phyloP scores from a whole-genome alignment of 1,140 invertebrate species.

The Zaprionus gabonicus region DNA sequence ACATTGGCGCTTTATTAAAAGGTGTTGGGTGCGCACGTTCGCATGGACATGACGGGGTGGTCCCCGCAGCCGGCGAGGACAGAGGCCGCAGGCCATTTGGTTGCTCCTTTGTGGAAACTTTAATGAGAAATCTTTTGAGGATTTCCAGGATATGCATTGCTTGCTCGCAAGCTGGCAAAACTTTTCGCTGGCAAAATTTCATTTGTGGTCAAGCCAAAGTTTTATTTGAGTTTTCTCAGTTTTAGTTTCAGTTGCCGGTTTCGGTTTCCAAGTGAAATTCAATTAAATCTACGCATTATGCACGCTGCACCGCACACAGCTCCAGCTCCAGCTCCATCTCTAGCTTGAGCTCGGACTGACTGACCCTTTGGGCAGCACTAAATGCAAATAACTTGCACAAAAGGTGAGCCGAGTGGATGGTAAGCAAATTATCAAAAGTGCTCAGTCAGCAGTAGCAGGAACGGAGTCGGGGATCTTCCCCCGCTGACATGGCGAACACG shows the following conservation, averaged over 20 bases:
- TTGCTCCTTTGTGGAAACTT: slow-evolving; percentile 40
- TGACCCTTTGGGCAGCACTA: neutral
- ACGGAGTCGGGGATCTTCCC: slow-evolving; percentile 10
- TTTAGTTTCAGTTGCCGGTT: slow-evolving; percentile 25
- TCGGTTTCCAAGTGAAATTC: slow-evolving; percentile 48
- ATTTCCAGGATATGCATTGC: slow-evolving; percentile 41
- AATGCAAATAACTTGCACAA: slow-evolving; percentile 39
- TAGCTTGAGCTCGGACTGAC: neutral
- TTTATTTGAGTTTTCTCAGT: slow-evolving; percentile 51
- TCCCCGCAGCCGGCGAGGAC: neutral
- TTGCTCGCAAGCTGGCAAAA: slow-evolving; percentile 16
- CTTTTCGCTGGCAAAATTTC: slow-evolving; percentile 39
- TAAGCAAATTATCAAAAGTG: slow-evolving; percentile 73
- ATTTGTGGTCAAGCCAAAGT: slow-evolving; percentile 58
- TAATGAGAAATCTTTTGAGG: slow-evolving; percentile 49
- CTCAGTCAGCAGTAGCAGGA: slow-evolving; percentile 52
- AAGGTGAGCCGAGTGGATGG: slow-evolving; percentile 50
- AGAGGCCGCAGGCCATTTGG: slow-evolving; percentile 32
- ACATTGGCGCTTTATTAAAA: slow-evolving; percentile 62
- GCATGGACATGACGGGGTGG: neutral
- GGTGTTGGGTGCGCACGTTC: slow-evolving; percentile 58
- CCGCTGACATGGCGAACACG: slow-evolving; percentile 27
- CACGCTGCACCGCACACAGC: slow-evolving; percentile 38
- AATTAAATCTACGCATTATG: slow-evolving; percentile 58
- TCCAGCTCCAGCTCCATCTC: slow-evolving; percentile 11